Evolutionary conservation across 2,888 invertebrate genomes (phyloP), one percentile per base, ranked within the genome.

Genomic region (Oscheius sp.): DNA sequence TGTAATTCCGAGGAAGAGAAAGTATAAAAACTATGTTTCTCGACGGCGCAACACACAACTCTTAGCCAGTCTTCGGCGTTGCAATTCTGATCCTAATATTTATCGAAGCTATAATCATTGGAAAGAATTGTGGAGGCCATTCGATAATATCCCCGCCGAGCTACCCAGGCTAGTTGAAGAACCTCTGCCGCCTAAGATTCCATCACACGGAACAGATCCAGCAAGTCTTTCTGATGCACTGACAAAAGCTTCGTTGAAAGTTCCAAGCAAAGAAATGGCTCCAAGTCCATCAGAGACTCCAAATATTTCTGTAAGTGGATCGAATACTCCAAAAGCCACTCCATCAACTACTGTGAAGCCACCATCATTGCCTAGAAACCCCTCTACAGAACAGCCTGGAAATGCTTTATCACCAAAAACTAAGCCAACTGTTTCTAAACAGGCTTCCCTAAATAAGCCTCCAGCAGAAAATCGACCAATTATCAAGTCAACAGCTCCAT

Each of bases 11-110:
- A 67, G 81, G 8, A 77, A 82, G 42, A 65, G 84, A 23, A 86
- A 85, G 69, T 84, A 86, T 69, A 85, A 85, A 70, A 83, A 86
- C 70, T 85, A 80, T 64, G 83, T 85, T 8, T 83, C 83, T 4
- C 74, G 85, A 12, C 69, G 83, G 31, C 61, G 84, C 52, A 85
- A 85, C 45, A 81, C 79, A 23, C 82, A 81, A 63, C 69, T 82
- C 6, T 61, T 84, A 15, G 81, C 81, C 23, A 77, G 77, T 48
- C 58, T 85, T 15, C 55, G 86, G 8, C 57, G 76, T 31, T 85
- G 84, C 70, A 71, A 73, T 8, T 84, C 84, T 20, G 85, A 85
- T 67, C 85, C 85, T 0, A 66, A 79, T 27, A 52, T 85, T 39
- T 85, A 86, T 70, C 75, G 79, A 31, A 82, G 82, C 58, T 85